Percentiles rank a stretch among this genome's conserved stretches.
These are phyloP conservation scores for Tubulanus polymorphus DNA, from an alignment of 2,888 invertebrate genomes.

Conservation along the genomic window DNA sequence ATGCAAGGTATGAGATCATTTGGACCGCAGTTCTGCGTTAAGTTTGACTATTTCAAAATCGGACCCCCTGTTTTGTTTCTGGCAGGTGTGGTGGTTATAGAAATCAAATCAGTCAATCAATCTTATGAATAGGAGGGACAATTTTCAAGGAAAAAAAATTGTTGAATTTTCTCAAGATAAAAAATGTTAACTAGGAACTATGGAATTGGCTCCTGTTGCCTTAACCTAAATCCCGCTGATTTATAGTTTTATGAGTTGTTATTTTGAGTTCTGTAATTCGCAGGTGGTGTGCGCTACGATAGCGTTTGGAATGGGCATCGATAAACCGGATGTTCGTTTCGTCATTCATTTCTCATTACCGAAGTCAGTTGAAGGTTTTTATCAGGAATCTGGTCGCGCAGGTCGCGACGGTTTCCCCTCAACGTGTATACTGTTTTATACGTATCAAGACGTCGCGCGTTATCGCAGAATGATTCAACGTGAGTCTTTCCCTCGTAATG, in stretches of 20 bases:
- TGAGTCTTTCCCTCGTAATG: no score
- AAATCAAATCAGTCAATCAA: no score
- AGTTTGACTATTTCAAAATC: no score
- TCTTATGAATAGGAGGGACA: no score
- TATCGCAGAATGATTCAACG: constrained; percentile 49
- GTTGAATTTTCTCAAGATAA: no score
- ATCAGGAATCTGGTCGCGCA: constrained; percentile 95
- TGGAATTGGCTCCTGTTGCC: no score
- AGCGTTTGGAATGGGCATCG: constrained; percentile 56
- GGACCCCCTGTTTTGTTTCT: no score
- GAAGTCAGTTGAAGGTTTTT: constrained; percentile 93
- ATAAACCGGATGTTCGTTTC: constrained; percentile 59
- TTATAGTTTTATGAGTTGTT: background rate
- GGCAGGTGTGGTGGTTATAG: no score
- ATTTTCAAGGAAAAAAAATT: no score
- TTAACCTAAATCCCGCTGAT: background rate
- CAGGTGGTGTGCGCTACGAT: constrained; percentile 55
- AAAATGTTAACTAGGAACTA: no score
- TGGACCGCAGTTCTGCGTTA: no score
- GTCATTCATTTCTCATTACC: constrained; percentile 91
- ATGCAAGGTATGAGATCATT: constrained; percentile 51
- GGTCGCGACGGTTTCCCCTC: constrained; percentile 87
- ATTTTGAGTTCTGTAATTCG: background rate
- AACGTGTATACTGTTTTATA: constrained; percentile 83
- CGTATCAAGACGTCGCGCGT: constrained; percentile 67